Conservation (phyloP, 2,888 invertebrate genomes). For the Pristionchus maxplancki region DNA sequence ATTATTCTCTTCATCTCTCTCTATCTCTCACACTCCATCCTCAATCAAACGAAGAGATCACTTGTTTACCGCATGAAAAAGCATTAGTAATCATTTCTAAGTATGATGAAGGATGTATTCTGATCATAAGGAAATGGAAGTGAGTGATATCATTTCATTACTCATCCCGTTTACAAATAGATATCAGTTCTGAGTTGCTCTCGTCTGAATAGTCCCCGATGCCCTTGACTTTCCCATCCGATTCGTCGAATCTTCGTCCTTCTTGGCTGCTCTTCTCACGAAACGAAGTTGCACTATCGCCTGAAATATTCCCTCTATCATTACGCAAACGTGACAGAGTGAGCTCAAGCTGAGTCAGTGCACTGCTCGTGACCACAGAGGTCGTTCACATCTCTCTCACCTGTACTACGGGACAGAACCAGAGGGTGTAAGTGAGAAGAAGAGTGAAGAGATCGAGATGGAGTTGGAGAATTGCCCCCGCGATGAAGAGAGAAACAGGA, state of each 20-base stretch:
- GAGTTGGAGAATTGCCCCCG: background rate
- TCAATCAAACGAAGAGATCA: background rate
- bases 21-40: background rate
- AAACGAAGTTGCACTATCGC: slow-evolving; percentile 3
- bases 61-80: background rate
- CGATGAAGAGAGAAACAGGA: background rate
- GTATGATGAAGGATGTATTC: background rate
- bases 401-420: background rate
- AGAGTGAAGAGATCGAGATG: background rate
- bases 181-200: background rate
- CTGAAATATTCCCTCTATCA: background rate
- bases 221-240: background rate
- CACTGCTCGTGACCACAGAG: background rate
- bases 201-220: background rate
- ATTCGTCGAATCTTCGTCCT: background rate
- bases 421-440: background rate
- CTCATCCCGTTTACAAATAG: too few species aligned
- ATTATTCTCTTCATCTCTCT: background rate
- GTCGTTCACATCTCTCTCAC: background rate
- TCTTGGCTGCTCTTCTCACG: slow-evolving; percentile 2
- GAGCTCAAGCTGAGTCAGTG: background rate
- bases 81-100: background rate
- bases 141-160: too few species aligned
- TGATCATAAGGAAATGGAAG: background rate
- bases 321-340: background rate